These are phyloP conservation scores for Leptinotarsa peninsularis DNA, from an alignment of 2,888 invertebrate species.

Conservation along the genomic window DNA sequence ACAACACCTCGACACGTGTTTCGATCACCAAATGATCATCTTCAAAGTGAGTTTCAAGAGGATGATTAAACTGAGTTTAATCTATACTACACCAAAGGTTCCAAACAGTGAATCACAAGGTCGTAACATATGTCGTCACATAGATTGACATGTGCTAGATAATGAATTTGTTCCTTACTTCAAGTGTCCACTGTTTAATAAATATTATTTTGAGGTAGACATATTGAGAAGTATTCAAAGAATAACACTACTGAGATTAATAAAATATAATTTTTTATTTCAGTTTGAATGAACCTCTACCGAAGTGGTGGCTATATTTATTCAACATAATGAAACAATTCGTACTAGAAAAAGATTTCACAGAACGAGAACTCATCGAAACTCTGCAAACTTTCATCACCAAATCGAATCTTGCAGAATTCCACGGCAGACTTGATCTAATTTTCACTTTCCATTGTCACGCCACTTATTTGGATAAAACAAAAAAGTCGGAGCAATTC, in stretches of 20 bases:
- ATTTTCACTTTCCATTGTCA: constrained; percentile 87
- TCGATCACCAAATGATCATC: too few relatives aligned
- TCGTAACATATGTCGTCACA: too few relatives aligned
- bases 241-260: not conserved
- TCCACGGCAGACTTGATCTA: constrained; percentile 80
- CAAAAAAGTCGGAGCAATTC: constrained; percentile 67
- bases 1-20: too few relatives aligned
- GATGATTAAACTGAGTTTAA: too few relatives aligned
- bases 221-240: too few relatives aligned
- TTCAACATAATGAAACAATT: constrained; percentile 79
- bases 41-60: too few relatives aligned
- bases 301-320: constrained; percentile 93
- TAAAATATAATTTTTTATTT: constrained; percentile 44
- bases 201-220: too few relatives aligned
- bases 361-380: constrained; percentile 67
- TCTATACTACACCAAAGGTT: too few relatives aligned
- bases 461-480: constrained; percentile 69
- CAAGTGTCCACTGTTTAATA: too few relatives aligned
- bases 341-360: constrained; percentile 61
- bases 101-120: too few relatives aligned
- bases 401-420: constrained; percentile 86
- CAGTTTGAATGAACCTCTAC: constrained; percentile 76
- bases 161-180: too few relatives aligned
- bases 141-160: too few relatives aligned
- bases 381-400: constrained; percentile 86